Conservation (phyloP, 1,140 invertebrate species). For the Rhopalosiphum maidis region DNA sequence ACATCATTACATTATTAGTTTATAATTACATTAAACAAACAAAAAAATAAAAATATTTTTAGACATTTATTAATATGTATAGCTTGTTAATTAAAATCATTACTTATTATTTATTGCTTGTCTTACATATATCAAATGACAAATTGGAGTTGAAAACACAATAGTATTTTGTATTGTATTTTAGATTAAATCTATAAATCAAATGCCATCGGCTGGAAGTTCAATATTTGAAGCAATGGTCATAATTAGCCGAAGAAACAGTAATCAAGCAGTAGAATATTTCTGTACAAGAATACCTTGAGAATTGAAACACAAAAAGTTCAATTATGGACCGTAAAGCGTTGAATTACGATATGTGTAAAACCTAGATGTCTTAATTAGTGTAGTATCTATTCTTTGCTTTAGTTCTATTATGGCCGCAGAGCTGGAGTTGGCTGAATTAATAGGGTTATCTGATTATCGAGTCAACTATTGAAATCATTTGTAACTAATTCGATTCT, state of each 20-base stretch:
- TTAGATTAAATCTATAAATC: neutral
- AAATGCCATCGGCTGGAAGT: neutral
- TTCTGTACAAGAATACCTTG: neutral
- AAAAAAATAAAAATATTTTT: neutral
- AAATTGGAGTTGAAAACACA: neutral
- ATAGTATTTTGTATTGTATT: neutral
- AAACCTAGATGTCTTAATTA: conserved; percentile 41
- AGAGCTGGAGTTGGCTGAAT: neutral
- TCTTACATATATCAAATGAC: neutral
- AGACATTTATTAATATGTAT: no score
- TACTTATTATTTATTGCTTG: neutral
- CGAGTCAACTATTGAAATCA: neutral
- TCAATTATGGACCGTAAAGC: neutral
- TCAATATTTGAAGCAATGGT: neutral
- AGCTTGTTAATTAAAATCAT: neutral
- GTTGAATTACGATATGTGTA: neutral
- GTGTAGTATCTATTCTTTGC: neutral
- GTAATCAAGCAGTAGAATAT: neutral
- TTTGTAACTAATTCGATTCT: neutral
- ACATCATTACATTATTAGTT: neutral
- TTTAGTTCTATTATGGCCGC: neutral
- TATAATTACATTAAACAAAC: neutral
- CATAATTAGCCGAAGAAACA: neutral
- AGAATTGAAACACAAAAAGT: neutral
- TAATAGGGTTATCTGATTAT: neutral